Conservation (phyloP, 2,113 vertebrate genomes). For the Carettochelys insculpta region DNA sequence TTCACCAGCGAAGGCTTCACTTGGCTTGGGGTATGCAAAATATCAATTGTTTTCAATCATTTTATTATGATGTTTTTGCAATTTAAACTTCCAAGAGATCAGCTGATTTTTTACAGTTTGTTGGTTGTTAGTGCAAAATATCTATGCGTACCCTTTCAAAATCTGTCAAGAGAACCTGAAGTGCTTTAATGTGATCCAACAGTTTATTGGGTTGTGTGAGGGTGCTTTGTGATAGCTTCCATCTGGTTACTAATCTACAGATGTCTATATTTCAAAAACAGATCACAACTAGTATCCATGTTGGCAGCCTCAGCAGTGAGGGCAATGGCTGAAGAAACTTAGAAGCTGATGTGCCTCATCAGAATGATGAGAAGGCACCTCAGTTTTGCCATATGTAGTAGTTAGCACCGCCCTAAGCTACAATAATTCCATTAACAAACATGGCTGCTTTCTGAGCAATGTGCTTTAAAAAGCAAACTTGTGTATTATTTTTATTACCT, state of each 20-base stretch:
- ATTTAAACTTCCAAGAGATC: background rate
- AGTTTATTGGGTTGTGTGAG: background rate
- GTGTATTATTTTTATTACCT: rapidly evolving
- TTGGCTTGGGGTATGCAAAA: background rate
- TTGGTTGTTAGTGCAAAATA: background rate
- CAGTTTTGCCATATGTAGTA: background rate
- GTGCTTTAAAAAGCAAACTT: background rate
- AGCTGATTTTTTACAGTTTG: background rate
- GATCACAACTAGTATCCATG: rapidly evolving
- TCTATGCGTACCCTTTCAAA: slow-evolving; percentile 7
- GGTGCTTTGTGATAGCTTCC: background rate
- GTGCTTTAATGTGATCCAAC: background rate
- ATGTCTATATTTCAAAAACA: background rate
- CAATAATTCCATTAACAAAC: rapidly evolving
- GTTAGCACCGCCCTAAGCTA: background rate
- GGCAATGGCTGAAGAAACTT: background rate
- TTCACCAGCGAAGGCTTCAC: background rate
- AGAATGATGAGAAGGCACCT: background rate
- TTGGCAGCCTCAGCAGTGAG: rapidly evolving
- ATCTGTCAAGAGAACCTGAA: background rate
- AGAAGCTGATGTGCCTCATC: background rate
- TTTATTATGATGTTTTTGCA: background rate
- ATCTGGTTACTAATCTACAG: background rate
- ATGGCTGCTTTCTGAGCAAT: background rate
- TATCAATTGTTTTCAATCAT: rapidly evolving